A percentile compares a stretch with the other conserved stretches of the same genome.
phyloP scores from a whole-genome alignment of 2,797 vertebrate genomes.

The Gymnopithys bicolor region DNA sequence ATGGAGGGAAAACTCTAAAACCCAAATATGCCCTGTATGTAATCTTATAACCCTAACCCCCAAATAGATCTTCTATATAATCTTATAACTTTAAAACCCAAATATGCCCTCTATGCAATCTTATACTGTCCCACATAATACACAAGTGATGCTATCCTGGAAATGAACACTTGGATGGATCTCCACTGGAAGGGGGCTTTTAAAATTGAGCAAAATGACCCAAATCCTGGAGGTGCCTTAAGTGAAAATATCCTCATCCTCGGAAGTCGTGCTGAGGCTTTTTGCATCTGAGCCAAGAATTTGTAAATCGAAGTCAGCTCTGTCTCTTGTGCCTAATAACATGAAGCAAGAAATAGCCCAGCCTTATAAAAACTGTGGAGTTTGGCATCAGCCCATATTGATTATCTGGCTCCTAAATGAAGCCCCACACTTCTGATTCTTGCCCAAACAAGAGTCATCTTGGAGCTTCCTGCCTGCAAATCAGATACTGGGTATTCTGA shows the following conservation, averaged over 20 bases:
- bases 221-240: background rate
- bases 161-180: background rate
- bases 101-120: background rate
- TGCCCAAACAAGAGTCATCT: background rate
- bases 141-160: background rate
- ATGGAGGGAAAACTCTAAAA: background rate
- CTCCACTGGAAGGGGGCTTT: background rate
- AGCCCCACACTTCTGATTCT: constrained; percentile 23
- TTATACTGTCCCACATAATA: fast-evolving
- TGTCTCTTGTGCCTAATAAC: constrained; percentile 48
- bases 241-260: background rate
- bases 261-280: background rate
- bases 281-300: background rate
- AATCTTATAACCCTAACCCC: background rate
- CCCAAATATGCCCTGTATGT: background rate
- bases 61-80: background rate
- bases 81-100: background rate
- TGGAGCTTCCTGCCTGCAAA: background rate
- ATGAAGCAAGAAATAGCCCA: constrained; percentile 41
- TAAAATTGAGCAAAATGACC: background rate
- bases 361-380: constrained; percentile 11
- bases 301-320: constrained; percentile 28
- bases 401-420: constrained; percentile 36
- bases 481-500: background rate
- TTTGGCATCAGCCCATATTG: constrained; percentile 24